Percentiles rank a stretch among this genome's conserved stretches.
Evolutionary conservation across 1,140 invertebrate species (phyloP).

Genomic region (Luehdorfia chinensis): DNA sequence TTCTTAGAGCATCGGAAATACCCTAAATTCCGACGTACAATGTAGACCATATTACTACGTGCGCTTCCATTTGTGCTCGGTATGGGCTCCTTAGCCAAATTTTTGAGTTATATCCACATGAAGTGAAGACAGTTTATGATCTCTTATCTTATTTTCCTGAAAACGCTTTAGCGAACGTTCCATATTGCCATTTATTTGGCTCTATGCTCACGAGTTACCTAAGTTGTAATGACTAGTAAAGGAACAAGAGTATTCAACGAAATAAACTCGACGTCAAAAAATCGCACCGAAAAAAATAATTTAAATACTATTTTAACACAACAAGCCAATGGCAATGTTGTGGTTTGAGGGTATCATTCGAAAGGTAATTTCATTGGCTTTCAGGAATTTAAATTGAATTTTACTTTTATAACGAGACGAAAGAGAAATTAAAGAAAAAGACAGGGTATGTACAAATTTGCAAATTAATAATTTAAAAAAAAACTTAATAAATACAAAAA

Average conservation of each 20-base stretch:
- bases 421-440: no score
- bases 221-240: conserved; percentile 25
- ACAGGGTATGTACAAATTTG: no score
- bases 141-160: conserved; percentile 49
- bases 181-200: conserved; percentile 55
- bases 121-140: conserved; percentile 63
- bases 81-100: conserved; percentile 53
- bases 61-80: conserved; percentile 44
- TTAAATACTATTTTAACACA: no score
- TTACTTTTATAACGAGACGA: no score
- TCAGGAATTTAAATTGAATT: no score
- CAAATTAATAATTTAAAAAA: no score
- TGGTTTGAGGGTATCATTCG: no score
- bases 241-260: not conserved
- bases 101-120: conserved; percentile 63
- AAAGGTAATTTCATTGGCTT: no score
- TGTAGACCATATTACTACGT: conserved; percentile 49
- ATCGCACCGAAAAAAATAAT: no score
- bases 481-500: no score
- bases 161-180: conserved; percentile 43
- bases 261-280: no score
- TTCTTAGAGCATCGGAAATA: conserved; percentile 47
- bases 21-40: conserved; percentile 53
- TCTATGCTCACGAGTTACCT: conserved; percentile 35
- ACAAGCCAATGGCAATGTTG: no score